Evolutionary conservation across 2,888 invertebrate species (phyloP), one percentile per base, ranked within the genome.

Genomic region (Lordiphosa andalusiaca): DNA sequence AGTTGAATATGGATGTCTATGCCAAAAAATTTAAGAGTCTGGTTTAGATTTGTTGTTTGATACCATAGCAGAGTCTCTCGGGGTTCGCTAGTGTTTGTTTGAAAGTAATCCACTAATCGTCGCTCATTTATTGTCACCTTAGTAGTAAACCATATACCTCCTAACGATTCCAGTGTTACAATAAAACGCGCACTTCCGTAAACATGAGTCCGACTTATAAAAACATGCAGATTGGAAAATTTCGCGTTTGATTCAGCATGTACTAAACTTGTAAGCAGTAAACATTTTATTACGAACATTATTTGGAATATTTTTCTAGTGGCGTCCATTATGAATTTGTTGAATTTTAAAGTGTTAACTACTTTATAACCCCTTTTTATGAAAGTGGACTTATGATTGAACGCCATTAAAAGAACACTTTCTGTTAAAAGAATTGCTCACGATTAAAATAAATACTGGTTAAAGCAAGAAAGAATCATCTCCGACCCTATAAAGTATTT

Each of bases 61-160:
- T 53, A 63, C 68, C 68, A 68, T 4, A 44, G 33, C n/a, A 68
- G 35, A 0, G 12, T 9, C 9, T 56, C 67, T 0, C 55, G 51
- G 0, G 7, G n/a, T 9, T 68, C 68, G 13, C 50, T 53, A 5
- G 30, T 46, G 41, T 68, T 67, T 2, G 67, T 68, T 40, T 62
- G 67, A 23, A 68, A 68, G 16, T 56, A 67, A 10, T 58, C 68
- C 9, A 68, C 51, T 36, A 68, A 37, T 35, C 47, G 58, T 2
- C 6, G 25, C 0, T 59, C 30, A 46, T 67, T 59, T 4, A 67
- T 16, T 7, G 21, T 51, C 0, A 68, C 53, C 47, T 52, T 68
- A 1, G 68, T 68, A 4, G 67, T 63, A n/a, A 67, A 68, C 58
- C 62, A 68, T 12, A 33, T 25, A n/a, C 52, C 13, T 23, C 47